phyloP scores from a whole-genome alignment of 2,888 invertebrate genomes.

The Syrphus vitripennis region DNA sequence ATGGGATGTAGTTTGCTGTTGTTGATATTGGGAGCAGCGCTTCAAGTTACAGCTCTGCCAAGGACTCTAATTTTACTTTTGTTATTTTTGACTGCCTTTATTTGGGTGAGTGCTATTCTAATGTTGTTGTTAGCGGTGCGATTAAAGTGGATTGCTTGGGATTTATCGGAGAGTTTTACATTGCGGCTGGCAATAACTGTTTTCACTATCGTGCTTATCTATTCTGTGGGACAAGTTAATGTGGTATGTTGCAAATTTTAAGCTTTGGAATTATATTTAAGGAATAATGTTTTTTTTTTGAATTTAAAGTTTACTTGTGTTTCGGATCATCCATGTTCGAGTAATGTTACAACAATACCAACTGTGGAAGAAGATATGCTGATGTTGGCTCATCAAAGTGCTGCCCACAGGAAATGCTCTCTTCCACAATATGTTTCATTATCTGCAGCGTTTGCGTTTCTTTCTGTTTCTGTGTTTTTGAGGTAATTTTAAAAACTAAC shows the following conservation, averaged over 20 bases:
- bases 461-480: constrained; percentile 92
- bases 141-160: constrained; percentile 92
- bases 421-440: constrained; percentile 93
- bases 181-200: constrained; percentile 92
- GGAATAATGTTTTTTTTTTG: neutral
- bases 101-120: constrained; percentile 93
- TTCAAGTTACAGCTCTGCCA: constrained; percentile 90
- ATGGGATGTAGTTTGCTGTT: constrained; percentile 89
- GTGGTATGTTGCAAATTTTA: constrained; percentile 87
- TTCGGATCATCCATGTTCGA: constrained; percentile 80
- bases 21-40: constrained; percentile 88
- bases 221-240: constrained; percentile 95
- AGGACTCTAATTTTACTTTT: constrained; percentile 91
- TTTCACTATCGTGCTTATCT: constrained; percentile 92
- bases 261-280: neutral
- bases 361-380: constrained; percentile 75
- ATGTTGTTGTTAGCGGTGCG: constrained; percentile 92
- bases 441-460: constrained; percentile 91
- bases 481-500: constrained; percentile 77
- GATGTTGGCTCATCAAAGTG: constrained; percentile 75
- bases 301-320: constrained; percentile 85
- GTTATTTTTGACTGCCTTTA: constrained; percentile 93
- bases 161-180: constrained; percentile 91
- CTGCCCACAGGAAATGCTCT: constrained; percentile 90
- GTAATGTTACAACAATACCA: constrained; percentile 74